Evolutionary conservation across 2,797 vertebrate genomes (phyloP).

Genomic region (Coluber constrictor): DNA sequence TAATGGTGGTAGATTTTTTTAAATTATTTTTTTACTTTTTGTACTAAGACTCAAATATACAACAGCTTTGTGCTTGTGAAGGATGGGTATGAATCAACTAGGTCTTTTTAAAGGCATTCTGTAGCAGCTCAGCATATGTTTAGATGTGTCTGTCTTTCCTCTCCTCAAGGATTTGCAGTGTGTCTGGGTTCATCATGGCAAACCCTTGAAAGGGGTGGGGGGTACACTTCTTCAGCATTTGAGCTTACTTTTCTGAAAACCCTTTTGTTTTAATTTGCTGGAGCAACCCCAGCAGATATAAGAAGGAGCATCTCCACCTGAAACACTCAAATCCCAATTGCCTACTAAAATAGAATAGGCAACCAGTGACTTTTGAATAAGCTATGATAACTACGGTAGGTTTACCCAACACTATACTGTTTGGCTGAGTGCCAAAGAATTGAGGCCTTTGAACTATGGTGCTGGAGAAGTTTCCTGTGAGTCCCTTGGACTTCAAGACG

Average conservation of each 20-base stretch:
- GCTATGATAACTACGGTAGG: background rate
- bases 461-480: no score
- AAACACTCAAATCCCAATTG: background rate
- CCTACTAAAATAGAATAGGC: background rate
- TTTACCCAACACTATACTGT: background rate
- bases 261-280: background rate
- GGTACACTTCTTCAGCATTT: background rate
- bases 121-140: background rate
- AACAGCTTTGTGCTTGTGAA: background rate
- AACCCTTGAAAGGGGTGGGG: background rate
- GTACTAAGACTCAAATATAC: background rate
- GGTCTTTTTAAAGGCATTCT: background rate
- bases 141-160: background rate
- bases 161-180: background rate
- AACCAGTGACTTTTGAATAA: background rate
- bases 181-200: background rate
- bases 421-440: no score
- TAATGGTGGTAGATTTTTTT: background rate
- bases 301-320: background rate
- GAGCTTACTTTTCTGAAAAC: background rate
- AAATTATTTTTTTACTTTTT: background rate
- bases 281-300: background rate
- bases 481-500: no score
- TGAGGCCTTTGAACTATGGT: no score
- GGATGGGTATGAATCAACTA: background rate